A percentile compares a stretch with the other conserved stretches of the same genome.
These are phyloP conservation scores for Pyrgilauda ruficollis DNA, from an alignment of 2,113 vertebrate genomes.

Conservation along the genomic window DNA sequence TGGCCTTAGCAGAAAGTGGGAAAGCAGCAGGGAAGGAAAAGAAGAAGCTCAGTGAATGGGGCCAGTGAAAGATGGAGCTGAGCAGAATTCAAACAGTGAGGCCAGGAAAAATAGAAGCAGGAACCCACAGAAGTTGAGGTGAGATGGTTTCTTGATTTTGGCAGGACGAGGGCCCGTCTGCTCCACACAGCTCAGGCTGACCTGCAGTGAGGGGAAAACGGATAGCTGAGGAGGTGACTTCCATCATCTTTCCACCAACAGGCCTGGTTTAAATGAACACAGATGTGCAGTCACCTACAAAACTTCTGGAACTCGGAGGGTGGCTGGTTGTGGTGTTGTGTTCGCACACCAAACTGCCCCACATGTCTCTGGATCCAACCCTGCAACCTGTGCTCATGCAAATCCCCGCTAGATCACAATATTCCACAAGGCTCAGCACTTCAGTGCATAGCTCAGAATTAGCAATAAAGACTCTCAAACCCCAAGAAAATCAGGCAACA, in stretches of 20 bases:
- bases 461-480: not conserved
- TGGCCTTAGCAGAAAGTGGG: not conserved
- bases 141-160: not conserved
- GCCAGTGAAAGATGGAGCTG: not conserved
- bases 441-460: not conserved
- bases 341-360: not conserved
- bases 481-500: not conserved
- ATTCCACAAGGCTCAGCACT: not conserved
- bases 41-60: not conserved
- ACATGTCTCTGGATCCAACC: rapidly evolving
- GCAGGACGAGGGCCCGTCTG: not conserved
- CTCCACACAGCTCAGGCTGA: not conserved
- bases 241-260: not conserved
- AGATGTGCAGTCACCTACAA: not conserved
- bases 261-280: not conserved
- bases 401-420: not conserved
- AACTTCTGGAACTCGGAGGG: rapidly evolving
- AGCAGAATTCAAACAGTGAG: not conserved
- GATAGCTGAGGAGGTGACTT: not conserved
- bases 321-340: not conserved
- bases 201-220: not conserved
- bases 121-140: not conserved
- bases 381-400: not conserved
- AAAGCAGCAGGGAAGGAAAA: not conserved
- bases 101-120: not conserved